Conservation (phyloP, 2,888 invertebrate species). For the Arrhopalites spinosus region DNA sequence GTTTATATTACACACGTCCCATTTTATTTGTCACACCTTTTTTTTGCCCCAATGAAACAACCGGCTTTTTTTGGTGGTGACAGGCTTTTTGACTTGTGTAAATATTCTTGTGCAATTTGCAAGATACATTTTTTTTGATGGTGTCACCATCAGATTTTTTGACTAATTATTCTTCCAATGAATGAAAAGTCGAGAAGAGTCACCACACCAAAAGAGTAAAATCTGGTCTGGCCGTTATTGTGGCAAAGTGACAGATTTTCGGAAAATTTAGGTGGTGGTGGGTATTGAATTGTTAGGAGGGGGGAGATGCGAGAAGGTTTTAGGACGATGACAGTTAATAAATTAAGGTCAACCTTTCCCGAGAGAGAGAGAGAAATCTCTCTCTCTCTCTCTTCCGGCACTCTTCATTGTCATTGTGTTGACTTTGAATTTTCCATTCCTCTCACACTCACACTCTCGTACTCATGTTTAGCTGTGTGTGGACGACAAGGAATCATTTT, state of each 20-base stretch:
- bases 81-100: too few relatives aligned
- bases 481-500: slow-evolving; percentile 12
- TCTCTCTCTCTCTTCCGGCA: slow-evolving; percentile 22
- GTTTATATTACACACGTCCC: too few relatives aligned
- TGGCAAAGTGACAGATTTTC: not conserved
- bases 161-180: too few relatives aligned
- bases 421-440: slow-evolving; percentile 7
- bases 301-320: not conserved
- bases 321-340: slow-evolving; percentile 30
- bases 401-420: not conserved
- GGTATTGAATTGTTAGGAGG: not conserved
- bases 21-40: too few relatives aligned
- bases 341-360: slow-evolving; percentile 7
- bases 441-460: not conserved
- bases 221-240: not conserved
- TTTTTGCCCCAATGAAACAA: too few relatives aligned
- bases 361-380: not conserved
- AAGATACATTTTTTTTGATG: too few relatives aligned
- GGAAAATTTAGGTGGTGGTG: too few relatives aligned
- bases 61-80: too few relatives aligned
- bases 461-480: not conserved
- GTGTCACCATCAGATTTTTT: not conserved
- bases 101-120: too few relatives aligned
- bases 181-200: too few relatives aligned
- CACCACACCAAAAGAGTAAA: too few relatives aligned